A percentile compares a stretch with the other conserved stretches of the same genome.
These are phyloP conservation scores for Drosophila mayri DNA, from an alignment of 1,140 invertebrate genomes.

Conservation along the genomic window DNA sequence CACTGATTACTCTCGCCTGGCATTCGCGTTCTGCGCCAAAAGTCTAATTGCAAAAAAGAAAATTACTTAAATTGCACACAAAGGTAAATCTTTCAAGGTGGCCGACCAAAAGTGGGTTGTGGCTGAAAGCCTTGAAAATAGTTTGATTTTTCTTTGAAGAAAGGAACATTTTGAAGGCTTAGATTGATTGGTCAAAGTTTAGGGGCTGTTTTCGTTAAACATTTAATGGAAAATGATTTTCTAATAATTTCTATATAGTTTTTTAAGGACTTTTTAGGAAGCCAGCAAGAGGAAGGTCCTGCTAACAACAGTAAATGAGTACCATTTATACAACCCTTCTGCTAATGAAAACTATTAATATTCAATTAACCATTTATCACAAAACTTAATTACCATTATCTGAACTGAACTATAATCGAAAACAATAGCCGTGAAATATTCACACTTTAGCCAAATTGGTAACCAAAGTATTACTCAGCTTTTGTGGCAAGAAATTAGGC, in stretches of 20 bases:
- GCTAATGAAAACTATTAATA: not conserved
- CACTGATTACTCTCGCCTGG: conserved; percentile 31
- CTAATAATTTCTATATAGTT: not conserved
- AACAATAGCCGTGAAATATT: not conserved
- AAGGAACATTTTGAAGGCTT: not conserved
- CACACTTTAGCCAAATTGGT: conserved; percentile 12
- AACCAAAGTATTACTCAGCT: conserved; percentile 1
- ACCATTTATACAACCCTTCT: not conserved
- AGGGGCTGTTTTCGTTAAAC: not conserved
- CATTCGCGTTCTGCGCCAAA: conserved; percentile 58
- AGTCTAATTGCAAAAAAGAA: conserved; percentile 71
- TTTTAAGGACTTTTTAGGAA: not conserved
- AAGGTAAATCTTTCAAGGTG: conserved; percentile 51
- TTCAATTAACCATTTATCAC: too few relatives aligned
- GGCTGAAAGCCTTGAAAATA: conserved; percentile 13
- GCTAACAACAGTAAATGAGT: not conserved
- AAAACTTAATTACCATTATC: not conserved
- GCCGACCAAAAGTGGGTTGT: conserved; percentile 7
- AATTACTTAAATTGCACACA: conserved; percentile 63
- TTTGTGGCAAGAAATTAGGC: conserved; percentile 1
- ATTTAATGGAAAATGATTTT: not conserved
- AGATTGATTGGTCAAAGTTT: conserved; percentile 8
- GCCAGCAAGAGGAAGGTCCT: not conserved
- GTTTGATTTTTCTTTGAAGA: not conserved
- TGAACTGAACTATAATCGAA: too few relatives aligned